Conservation (phyloP, 2,113 vertebrate species). For the Irena cyanogastra region DNA sequence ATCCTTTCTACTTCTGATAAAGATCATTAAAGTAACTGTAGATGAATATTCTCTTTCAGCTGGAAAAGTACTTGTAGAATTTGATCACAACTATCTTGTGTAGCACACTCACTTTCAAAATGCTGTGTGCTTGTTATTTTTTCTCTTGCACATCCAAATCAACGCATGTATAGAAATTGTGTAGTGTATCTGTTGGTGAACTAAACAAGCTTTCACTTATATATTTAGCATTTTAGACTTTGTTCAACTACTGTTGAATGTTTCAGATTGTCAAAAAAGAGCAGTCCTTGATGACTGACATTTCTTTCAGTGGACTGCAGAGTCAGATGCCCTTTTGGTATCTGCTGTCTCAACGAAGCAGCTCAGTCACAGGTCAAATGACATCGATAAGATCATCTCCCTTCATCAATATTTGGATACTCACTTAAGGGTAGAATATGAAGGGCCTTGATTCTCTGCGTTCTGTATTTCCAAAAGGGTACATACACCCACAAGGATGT, state of each 20-base stretch:
- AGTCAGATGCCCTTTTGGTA: not conserved
- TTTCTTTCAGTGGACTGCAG: not conserved
- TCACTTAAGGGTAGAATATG: not conserved
- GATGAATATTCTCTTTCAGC: not conserved
- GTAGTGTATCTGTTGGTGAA: not conserved
- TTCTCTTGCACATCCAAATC: not conserved
- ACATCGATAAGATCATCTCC: not conserved
- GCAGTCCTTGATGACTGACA: not conserved
- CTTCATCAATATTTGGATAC: not conserved
- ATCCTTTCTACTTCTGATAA: not conserved
- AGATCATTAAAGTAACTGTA: not conserved
- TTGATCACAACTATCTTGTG: not conserved
- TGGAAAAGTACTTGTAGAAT: not conserved
- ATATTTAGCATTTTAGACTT: not conserved
- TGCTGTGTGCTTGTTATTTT: fast-evolving
- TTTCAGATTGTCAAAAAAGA: not conserved
- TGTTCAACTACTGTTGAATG: not conserved
- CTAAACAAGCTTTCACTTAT: not conserved
- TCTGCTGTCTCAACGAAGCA: not conserved
- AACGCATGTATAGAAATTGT: not conserved
- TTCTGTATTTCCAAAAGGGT: not conserved
- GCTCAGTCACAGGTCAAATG: not conserved
- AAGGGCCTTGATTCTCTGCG: not conserved
- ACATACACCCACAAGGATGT: not conserved
- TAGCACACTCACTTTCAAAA: not conserved